Evolutionary conservation across 1,140 invertebrate genomes (phyloP), one percentile per base, ranked within the genome.

Genomic region (Drosophila asahinai): DNA sequence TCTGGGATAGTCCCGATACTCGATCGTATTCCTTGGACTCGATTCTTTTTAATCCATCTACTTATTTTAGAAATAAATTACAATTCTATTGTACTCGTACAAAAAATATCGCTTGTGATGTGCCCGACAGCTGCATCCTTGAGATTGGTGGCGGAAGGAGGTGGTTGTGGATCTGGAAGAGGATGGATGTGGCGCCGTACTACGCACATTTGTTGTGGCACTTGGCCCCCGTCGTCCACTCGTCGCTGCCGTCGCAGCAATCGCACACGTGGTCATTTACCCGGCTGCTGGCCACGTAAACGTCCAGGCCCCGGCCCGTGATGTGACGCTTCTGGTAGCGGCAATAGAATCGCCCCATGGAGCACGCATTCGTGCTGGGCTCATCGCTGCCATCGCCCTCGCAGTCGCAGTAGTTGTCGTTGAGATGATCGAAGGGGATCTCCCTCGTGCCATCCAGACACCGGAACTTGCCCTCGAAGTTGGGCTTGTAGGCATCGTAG

Each of bases 391-490:
- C 97, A 93, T 97, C 97, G 17, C 92, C 84, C 30, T 93, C 89
- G 94, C 98, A 99, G 93, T 99, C 98, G 94, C 98, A 99, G 91
- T 97, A 99, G 93, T 99, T 96, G 94, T 99, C 98, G 92, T 99
- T 99, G 5, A 99, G 94, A 92, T 95, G 95, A 9, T 95, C 93
- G 93, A 92, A 92, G 1, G 77, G 59, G 15, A 93, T 92, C 54
- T 81, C 91, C 57, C 77, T 80, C 59, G 77, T 83, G 5, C 83
- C 89, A 67, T 93, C 92, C 47, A 93, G 64, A 42, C 92, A 93
- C 42, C 78, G 70, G 61, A 93, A 93, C 25, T 83, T 92, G 0
- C 89, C 91, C 22, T 89, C 71, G 12, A 80, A 92, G 40, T 91
- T 92, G 0, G 89, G 91, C 42, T 93, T 92, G 58, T 93, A 93